phyloP scores from a whole-genome alignment of 2,113 vertebrate species.

The Benitochromis conjunctus region DNA sequence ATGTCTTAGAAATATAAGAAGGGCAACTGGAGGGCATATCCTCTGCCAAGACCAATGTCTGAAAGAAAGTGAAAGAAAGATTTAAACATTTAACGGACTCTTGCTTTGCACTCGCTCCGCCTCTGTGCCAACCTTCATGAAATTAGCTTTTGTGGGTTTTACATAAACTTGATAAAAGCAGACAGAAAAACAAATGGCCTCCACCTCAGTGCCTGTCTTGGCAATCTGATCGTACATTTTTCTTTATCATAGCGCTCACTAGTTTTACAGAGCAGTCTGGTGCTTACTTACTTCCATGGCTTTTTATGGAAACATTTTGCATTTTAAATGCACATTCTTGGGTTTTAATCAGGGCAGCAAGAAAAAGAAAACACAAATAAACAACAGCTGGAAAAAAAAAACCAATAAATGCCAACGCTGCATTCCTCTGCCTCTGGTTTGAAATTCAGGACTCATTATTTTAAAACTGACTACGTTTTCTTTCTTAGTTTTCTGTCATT shows the following conservation, averaged over 20 bases:
- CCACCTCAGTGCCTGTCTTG: neutral
- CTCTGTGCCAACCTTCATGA: neutral
- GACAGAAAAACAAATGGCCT: neutral
- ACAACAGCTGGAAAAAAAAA: neutral
- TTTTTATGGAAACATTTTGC: neutral
- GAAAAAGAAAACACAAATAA: neutral
- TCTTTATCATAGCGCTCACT: neutral
- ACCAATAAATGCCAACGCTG: neutral
- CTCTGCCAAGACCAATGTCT: neutral
- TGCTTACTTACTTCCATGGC: neutral
- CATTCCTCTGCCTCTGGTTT: neutral
- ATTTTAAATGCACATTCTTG: neutral
- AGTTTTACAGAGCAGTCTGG: neutral
- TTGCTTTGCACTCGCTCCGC: neutral
- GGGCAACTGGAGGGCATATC: neutral
- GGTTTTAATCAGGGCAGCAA: neutral
- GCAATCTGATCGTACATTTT: neutral
- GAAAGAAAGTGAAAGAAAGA: neutral
- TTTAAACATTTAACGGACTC: neutral
- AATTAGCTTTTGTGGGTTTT: neutral
- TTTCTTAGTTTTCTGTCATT: neutral
- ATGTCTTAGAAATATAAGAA: neutral
- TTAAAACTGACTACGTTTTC: neutral
- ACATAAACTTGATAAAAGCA: neutral
- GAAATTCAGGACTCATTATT: neutral